Evolutionary conservation across 2,113 vertebrate species (phyloP), one percentile per base, ranked within the genome.

Genomic region (Maccullochella peelii): DNA sequence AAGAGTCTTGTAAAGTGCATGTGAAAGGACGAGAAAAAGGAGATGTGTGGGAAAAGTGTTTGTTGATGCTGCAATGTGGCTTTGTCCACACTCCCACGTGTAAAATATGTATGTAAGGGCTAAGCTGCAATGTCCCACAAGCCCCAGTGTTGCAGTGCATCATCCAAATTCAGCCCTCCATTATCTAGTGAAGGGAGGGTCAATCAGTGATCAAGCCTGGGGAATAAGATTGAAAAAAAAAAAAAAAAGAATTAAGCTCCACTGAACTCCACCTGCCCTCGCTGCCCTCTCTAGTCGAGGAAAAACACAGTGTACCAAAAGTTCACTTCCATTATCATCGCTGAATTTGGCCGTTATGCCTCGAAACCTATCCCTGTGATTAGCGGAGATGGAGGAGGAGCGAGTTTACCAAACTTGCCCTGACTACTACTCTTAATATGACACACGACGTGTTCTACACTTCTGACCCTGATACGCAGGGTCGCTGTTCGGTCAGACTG

Each of bases 401-500:
- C 5, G 50, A 79, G 63, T 30, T 68, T 69, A 65, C 75, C 74
- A 78, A 93, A 92, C 75, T 78, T 80, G 77, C 58, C 58, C 90
- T 18, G 59, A 83, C 89, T 82, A 87, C 88, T 59, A 82, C 63
- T 83, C 89, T 80, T 87, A 71, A 80, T 69, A 80, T 52, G 88
- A 88, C 87, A 90, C 82, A 85, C 72, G 85, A 86, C 68, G 74
- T 86, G 86, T 84, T 90, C 55, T 92, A 81, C 88, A 91, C 87
- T 89, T 92, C 80, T 92, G 91, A 94, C 91, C 94, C 86, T 68
- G 76, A 92, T 92, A 84, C 12, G 68, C 12, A 4, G 89, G 95
- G 93, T 95, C 91, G 69, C 12, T 82, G 91, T 80, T 91, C 92
- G 93, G 95, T 95, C 95, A 96, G 91, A 89, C 79, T 73, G 81